Base-by-base conservation (phyloP, 2,113 vertebrate species). In the Garra rufa region DNA sequence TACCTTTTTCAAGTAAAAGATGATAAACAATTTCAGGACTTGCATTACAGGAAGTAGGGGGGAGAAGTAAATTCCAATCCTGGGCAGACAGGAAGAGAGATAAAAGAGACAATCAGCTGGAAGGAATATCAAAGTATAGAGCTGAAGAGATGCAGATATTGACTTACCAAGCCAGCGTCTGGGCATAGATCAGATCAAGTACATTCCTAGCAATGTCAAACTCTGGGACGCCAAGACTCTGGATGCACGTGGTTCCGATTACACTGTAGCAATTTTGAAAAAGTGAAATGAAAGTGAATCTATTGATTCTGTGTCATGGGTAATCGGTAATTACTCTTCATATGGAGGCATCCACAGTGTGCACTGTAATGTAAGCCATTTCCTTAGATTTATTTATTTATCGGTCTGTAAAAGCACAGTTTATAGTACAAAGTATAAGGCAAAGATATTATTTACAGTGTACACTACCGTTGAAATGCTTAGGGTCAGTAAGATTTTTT, bases 1-100 rank as follows among this genome's bases (percentile, higher is more conserved):
- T 95, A 99, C 98, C 92, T 95, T 97, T 93, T 99, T 99, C 76
- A 98, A 81, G 79, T 94, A 98, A 93, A 99, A 98, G 86, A 98
- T 88, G 87, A 97, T 90, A 86, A 95, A 95, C 75, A 97, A 94
- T 50, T 95, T 92, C 41, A 97, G 87, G 43, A 95, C 96, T 92
- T 99, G 98, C 79, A 99, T 96, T 85, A 92, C 92, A 21, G 98
- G 98, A 79, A 99, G 93, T 81, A 99, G 91, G 70, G 97, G 98
- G 70, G 97, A 96, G 89, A 99, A 99, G 92, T 97, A 97, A 85
- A 98, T 95, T 69, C 98, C 97, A 14, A 98, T 96, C 98, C 98
- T 99, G 67, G 0, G 41, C 81, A 44, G 63, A 90, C 89, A 88
- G 83, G 84, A 81, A 14, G 57, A 11, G 26, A 10, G 81, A 55